Evolutionary conservation across 64 coral and sea anemone genomes (phyloP), one percentile per base, ranked within the genome.

Genomic region (Montipora efflorescens): DNA sequence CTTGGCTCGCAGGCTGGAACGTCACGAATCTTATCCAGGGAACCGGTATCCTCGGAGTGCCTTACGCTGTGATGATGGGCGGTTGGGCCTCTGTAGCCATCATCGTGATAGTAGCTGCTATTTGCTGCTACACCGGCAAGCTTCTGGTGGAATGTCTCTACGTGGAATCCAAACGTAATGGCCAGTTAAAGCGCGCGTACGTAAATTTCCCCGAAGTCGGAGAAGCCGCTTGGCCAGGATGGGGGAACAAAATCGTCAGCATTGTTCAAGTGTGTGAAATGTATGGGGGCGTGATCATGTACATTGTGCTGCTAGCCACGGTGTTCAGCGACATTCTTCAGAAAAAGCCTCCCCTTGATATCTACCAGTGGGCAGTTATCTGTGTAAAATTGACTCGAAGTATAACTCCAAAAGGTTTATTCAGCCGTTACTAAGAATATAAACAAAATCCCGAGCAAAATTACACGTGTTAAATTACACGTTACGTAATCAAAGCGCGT

Each of bases 1-100:
- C 96, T 22, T 88, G 91, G 23, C 92, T 98, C 8, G 96, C 96
- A 5, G 96, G 96, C 44, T 98, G 96, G 96, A 98, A 98, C 51
- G 96, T 98, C 4, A 98, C 91, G 8, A 98, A 98, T 61, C 96
- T 98, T 11, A 98, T 98, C 12, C 96, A 98, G 67, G 96, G 96
- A 51, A 98, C 96, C 6, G 96, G 96, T 7, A 98, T 98, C 20
- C 93, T 98, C 20, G 96, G 96, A 2, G 93, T 98, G 0, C 96
- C 96, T 1, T 98, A 98, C 66, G 96, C 96, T 3, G 96, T 98
- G 9, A 72, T 59, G 69, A 95, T 98, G 93, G 96, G 96, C 28
- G 96, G 96, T 7, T 98, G 96, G 96, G 96, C 96, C 49, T 59
- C 91, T 10, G 96, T 95, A 5, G 89, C 77, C 10, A 75, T 85